phyloP scores from a whole-genome alignment of 1,140 invertebrate genomes.

The Drosophila ohnishii region DNA sequence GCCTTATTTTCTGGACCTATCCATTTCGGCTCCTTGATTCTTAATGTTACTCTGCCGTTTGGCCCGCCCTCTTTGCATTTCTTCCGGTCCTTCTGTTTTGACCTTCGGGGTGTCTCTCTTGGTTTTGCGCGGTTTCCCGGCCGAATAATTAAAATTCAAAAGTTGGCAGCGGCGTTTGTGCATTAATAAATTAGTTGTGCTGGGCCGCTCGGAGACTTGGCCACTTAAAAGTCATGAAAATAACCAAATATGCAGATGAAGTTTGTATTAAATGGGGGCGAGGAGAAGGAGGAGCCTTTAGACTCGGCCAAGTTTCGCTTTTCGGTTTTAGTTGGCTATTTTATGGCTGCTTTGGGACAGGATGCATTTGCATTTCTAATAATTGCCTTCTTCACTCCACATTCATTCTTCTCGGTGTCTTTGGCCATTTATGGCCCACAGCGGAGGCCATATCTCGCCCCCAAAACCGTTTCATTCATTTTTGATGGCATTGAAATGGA shows the following conservation, averaged over 20 bases:
- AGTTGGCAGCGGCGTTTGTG: conserved; percentile 55
- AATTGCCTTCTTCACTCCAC: conserved; percentile 25
- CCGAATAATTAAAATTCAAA: conserved; percentile 62
- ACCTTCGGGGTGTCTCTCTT: conserved; percentile 30
- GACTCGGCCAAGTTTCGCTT: conserved; percentile 18
- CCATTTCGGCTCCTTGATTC: conserved; percentile 4
- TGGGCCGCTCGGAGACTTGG: conserved; percentile 17
- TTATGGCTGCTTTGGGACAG: conserved; percentile 39
- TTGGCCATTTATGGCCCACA: conserved; percentile 32
- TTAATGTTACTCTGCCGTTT: conserved; percentile 13
- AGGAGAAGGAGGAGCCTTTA: neutral
- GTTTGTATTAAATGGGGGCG: conserved; percentile 20
- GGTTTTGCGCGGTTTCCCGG: conserved; percentile 31
- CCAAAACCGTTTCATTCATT: conserved; percentile 49
- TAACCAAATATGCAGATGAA: conserved; percentile 58
- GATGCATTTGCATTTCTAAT: conserved; percentile 64
- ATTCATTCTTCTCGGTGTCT: neutral
- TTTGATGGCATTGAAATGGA: conserved; percentile 64
- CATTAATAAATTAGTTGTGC: conserved; percentile 59
- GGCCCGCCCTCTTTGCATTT: neutral
- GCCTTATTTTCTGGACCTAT: neutral
- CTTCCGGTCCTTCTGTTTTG: conserved; percentile 19
- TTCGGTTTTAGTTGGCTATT: conserved; percentile 34
- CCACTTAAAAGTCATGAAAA: conserved; percentile 68
- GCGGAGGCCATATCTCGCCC: conserved; percentile 1